Conservation (phyloP, 2,797 vertebrate genomes). For the Danio jaintianensis region DNA sequence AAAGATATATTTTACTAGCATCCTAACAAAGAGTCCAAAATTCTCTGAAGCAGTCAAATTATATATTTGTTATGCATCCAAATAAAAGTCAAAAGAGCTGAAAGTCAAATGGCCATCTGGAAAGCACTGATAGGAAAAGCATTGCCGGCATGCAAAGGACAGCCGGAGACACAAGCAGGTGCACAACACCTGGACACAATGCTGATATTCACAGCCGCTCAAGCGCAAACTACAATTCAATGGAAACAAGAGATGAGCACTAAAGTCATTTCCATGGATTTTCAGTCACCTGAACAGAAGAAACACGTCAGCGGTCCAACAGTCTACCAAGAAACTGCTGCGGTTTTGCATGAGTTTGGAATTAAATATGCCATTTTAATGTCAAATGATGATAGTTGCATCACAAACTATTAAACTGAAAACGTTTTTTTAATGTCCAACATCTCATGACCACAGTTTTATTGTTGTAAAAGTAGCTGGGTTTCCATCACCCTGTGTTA, state of each 20-base stretch:
- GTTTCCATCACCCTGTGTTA: too few relatives aligned
- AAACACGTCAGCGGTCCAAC: background rate
- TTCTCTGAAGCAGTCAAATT: slow-evolving; percentile 38
- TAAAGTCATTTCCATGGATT: slow-evolving; percentile 20
- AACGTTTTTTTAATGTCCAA: too few relatives aligned
- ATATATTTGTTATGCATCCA: slow-evolving; percentile 38
- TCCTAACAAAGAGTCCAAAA: background rate
- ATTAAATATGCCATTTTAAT: too few relatives aligned
- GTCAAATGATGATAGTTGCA: too few relatives aligned
- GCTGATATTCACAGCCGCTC: background rate
- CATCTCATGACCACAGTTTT: background rate
- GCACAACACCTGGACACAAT: slow-evolving; percentile 37
- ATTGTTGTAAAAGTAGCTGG: background rate
- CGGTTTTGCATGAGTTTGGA: too few relatives aligned
- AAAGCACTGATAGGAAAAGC: slow-evolving; percentile 30
- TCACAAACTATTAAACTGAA: too few relatives aligned
- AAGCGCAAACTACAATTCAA: slow-evolving; percentile 3
- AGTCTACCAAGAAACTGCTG: background rate
- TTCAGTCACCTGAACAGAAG: background rate
- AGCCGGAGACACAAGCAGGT: slow-evolving; percentile 32
- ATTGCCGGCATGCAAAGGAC: slow-evolving; percentile 19
- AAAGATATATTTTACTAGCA: background rate
- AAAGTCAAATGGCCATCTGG: slow-evolving; percentile 47
- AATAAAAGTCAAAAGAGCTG: slow-evolving; percentile 36
- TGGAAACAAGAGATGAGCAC: slow-evolving; percentile 4